Base-by-base conservation (phyloP, 2,113 vertebrate genomes). In the Zosterops japonicus region DNA sequence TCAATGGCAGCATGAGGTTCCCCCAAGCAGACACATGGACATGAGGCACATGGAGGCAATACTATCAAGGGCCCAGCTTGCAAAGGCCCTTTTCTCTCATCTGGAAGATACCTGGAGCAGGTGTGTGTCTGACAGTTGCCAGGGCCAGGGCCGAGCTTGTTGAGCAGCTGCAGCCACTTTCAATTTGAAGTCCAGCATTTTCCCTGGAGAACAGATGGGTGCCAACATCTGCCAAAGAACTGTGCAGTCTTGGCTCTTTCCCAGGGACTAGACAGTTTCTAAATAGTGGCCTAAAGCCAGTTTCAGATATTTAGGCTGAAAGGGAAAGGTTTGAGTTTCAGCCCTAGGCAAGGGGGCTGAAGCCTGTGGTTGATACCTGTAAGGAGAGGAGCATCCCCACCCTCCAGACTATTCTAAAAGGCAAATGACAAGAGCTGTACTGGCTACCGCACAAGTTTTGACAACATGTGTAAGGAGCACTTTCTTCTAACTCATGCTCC, bases 21-120 rank as follows among this genome's bases (percentile, higher is more conserved):
- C 8, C 13, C 33, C 16, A 12, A 14, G 23, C 9, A 55, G 33
- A 10, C 10, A 29, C 9, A 18, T 0, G 3, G 70, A 33, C 9
- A 7, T 2, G 2, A 12, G 47, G 36, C 24, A 20, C 25, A 12
- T 0, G 0, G 2, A 33, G 41, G 8, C n/a, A 70, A 18, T 31
- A 42, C 56, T 49, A 15, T 7, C 42, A 46, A 41, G 47, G 24
- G 24, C 16, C 5, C 36, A 47, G 35, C 28, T 69, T 44, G 12
- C 28, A 53, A 76, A 84, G 35, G n/a, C 24, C 8, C 19, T 44
- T 82, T 53, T 10, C 50, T 49, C 4, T 71, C 60, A 42, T 19
- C n/a, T 57, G 63, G 29, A 28, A 33, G 36, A 8, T 56, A 52
- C 11, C 14, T 8, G 2, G 14, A 6, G 8, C 7, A 53, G 68